phyloP scores from a whole-genome alignment of 2,113 vertebrate species.

The Pelodiscus sinensis region DNA sequence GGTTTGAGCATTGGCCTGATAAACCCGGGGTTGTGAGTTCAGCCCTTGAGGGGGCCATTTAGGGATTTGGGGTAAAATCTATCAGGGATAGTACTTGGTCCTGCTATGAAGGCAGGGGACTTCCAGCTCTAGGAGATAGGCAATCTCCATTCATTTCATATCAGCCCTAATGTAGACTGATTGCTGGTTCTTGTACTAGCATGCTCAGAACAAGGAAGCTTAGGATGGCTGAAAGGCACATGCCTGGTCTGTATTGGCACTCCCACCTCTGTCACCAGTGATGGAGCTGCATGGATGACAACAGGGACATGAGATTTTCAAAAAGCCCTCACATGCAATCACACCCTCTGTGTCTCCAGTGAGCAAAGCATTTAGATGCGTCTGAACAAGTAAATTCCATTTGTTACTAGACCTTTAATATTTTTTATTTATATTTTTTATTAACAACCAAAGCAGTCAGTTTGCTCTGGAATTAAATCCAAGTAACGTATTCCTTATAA shows the following conservation, averaged over 20 bases:
- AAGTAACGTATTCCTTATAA: neutral
- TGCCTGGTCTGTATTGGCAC: neutral
- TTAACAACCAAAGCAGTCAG: constrained; percentile 38
- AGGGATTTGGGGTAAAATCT: too few relatives aligned
- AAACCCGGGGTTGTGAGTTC: too few relatives aligned
- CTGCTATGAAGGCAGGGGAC: too few relatives aligned
- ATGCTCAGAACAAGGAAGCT: neutral
- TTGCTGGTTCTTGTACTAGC: neutral
- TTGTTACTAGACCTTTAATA: neutral
- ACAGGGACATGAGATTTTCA: neutral
- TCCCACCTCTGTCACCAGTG: neutral
- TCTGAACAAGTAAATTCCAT: neutral
- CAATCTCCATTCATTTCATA: too few relatives aligned
- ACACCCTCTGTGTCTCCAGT: neutral
- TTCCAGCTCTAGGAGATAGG: too few relatives aligned
- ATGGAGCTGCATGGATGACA: neutral
- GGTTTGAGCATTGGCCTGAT: too few relatives aligned
- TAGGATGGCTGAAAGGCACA: neutral
- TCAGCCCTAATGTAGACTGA: neutral
- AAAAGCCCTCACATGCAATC: neutral
- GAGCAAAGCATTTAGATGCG: neutral
- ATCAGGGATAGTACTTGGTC: too few relatives aligned
- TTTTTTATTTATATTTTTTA: constrained; percentile 33
- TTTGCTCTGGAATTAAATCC: constrained; percentile 42
- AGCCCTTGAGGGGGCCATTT: too few relatives aligned